A percentile compares a stretch with the other conserved stretches of the same genome.
Evolutionary conservation across 2,888 invertebrate genomes (phyloP).

Genomic region (Creontiades dilutus): DNA sequence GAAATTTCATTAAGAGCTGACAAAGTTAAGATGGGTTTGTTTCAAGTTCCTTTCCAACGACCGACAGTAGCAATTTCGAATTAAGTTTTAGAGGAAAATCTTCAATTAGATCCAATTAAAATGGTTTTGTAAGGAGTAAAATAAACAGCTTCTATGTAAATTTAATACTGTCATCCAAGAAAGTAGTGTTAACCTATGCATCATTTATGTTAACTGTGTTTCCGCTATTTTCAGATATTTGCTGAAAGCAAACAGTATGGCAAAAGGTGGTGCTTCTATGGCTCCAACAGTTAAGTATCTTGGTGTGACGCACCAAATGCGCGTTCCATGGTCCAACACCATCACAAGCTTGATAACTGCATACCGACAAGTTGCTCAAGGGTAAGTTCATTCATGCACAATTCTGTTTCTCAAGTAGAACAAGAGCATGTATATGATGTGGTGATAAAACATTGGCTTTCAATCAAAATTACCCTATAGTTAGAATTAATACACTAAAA

Average conservation of each 20-base stretch:
- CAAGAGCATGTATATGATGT: too few relatives aligned
- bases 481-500: too few relatives aligned
- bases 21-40: too few relatives aligned
- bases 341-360: slow-evolving; percentile 81
- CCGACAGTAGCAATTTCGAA: too few relatives aligned
- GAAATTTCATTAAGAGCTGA: too few relatives aligned
- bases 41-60: too few relatives aligned
- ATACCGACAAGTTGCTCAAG: slow-evolving; percentile 83
- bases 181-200: not conserved
- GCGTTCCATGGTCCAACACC: slow-evolving; percentile 79
- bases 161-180: not conserved
- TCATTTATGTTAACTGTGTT: not conserved
- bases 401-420: too few relatives aligned
- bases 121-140: not conserved
- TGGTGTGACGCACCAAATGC: slow-evolving; percentile 60
- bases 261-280: slow-evolving; percentile 81
- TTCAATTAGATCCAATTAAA: too few relatives aligned
- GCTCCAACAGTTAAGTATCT: slow-evolving; percentile 88
- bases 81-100: too few relatives aligned
- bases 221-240: slow-evolving; percentile 82
- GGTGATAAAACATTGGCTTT: too few relatives aligned
- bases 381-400: slow-evolving; percentile 79
- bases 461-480: too few relatives aligned
- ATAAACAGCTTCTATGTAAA: not conserved
- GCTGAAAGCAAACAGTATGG: slow-evolving; percentile 88